phyloP scores from a whole-genome alignment of 2,797 vertebrate genomes.

The Hydrolagus colliei region DNA sequence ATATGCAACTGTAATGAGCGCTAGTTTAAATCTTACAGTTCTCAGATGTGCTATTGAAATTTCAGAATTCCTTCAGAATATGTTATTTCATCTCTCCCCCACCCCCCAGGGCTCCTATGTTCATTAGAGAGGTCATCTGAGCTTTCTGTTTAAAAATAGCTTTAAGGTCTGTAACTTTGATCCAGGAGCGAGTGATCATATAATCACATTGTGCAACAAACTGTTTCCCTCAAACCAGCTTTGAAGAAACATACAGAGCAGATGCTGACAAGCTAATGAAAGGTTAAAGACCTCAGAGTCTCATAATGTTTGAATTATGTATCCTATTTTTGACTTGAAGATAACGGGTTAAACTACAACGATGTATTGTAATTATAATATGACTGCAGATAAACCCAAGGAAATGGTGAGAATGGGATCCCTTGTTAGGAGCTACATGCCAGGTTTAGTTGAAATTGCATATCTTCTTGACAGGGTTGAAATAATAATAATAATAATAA shows the following conservation, averaged over 20 bases:
- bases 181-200: background rate
- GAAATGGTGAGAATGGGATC: too few relatives aligned
- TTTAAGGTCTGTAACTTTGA: background rate
- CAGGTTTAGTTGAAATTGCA: too few relatives aligned
- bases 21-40: background rate
- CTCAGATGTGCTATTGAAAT: background rate
- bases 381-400: too few relatives aligned
- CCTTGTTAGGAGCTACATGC: too few relatives aligned
- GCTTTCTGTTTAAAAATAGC: background rate
- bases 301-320: too few relatives aligned
- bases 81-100: slow-evolving; percentile 1
- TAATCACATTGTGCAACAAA: background rate
- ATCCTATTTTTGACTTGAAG: too few relatives aligned
- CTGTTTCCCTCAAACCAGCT: background rate
- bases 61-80: background rate
- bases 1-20: background rate
- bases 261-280: background rate
- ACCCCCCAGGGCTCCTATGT: background rate
- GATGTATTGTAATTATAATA: too few relatives aligned
- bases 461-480: too few relatives aligned
- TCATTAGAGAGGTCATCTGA: background rate
- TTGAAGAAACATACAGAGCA: background rate
- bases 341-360: too few relatives aligned
- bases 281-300: background rate
- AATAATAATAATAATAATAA: too few relatives aligned